These are phyloP conservation scores for Thamnaconus septentrionalis DNA, from an alignment of 2,113 vertebrate genomes.

Conservation along the genomic window DNA sequence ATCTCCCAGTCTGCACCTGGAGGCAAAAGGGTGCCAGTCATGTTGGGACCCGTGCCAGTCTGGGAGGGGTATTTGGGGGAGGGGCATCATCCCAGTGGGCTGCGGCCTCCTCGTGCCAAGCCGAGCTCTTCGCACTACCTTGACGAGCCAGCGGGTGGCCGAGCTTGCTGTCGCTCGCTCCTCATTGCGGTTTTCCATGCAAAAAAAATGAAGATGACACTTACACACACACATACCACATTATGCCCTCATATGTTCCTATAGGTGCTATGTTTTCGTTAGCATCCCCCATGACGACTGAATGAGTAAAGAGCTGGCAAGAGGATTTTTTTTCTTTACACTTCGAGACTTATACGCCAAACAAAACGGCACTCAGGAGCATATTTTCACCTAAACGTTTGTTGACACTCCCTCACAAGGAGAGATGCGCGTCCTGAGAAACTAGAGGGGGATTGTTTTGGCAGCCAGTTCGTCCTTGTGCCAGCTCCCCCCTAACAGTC, in stretches of 20 bases:
- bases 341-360: conserved; percentile 6
- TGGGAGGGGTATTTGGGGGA: conserved; percentile 54
- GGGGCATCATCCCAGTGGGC: conserved; percentile 51
- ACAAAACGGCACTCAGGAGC: conserved; percentile 14
- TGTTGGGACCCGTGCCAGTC: conserved; percentile 60
- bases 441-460: conserved; percentile 35
- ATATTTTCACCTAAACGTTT: conserved; percentile 34
- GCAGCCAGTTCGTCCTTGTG: conserved; percentile 53
- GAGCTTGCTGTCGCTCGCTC: background rate
- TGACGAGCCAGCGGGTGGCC: conserved; percentile 25
- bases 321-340: too few species aligned
- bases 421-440: conserved; percentile 17
- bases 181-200: too few species aligned
- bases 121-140: conserved; percentile 47
- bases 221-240: too few species aligned
- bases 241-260: too few species aligned
- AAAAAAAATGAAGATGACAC: background rate
- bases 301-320: too few species aligned
- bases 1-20: conserved; percentile 73
- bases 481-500: conserved; percentile 52
- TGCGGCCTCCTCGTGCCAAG: conserved; percentile 49
- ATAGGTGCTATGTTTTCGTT: too few species aligned
- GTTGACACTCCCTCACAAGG: conserved; percentile 29
- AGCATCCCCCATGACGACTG: too few species aligned
- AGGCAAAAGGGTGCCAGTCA: conserved; percentile 62